Evolutionary conservation across 2,113 vertebrate genomes (phyloP), one percentile per base, ranked within the genome.

Genomic region (Trogon melanurus): DNA sequence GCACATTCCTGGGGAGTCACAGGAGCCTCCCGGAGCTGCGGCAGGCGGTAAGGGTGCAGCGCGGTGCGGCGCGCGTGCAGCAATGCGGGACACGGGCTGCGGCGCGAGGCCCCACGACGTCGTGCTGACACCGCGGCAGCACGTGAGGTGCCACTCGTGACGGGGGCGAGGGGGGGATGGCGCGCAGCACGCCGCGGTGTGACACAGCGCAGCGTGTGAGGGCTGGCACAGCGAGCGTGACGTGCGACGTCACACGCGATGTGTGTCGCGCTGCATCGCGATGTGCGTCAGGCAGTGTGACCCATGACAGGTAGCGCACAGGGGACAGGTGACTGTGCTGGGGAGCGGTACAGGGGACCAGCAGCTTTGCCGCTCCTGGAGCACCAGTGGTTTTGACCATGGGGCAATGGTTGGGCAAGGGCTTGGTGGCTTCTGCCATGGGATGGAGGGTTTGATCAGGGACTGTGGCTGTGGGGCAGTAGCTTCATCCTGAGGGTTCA

Each of bases 1-100:
- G 6, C 81, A 21, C 93, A 95, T 97, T 96, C 95, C 88, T 38
- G 38, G 45, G 54, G 88, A 66, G 95, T 96, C 96, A 96, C 66
- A 87, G 81, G 62, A 89, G 85, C 84, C 74, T 57, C 34, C 60
- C 11, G 18, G 69, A 56, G 81, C 78, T 1, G 65, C 20, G 5
- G 73, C 65, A 36, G 81, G 89, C 91, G 91, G 95, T 89, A 89
- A 96, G 95, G 45, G 89, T 85, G 41, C 78, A 6, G 70, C 69
- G 17, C 0, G 41, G 67, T 10, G 9, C 3, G 19, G 45, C 53
- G 44, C 16, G 26, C 85, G 13, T 3, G 4, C 36, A 5, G 62
- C 72, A 44, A 7, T 5, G 38, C 70, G 44, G 83, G 70, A 38
- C 60, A 22, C 0, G 20, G 62, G 64, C 69, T 29, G n/a, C n/a